Base-by-base conservation (phyloP, 2,113 vertebrate genomes). In the Caretta caretta region DNA sequence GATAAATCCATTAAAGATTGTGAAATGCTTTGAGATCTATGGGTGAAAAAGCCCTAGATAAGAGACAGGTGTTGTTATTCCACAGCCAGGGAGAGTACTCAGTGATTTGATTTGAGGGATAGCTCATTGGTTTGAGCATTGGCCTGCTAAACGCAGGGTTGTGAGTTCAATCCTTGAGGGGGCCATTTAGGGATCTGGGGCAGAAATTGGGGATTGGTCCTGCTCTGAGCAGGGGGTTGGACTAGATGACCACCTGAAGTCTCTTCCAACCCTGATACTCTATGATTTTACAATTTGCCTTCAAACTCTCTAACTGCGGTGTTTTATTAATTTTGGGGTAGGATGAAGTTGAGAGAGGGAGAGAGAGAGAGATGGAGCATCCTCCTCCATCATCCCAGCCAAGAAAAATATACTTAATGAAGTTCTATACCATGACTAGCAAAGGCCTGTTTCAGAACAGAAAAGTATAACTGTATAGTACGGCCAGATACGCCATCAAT, bases 391-490 rank as follows among this genome's bases (percentile, higher is more conserved):
- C 76, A 50, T 31, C 27, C 9, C 49, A 92, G 96, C 90, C 93
- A 96, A 95, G 92, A 95, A 96, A 94, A 97, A 95, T 75, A 92
- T 4, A 85, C 46, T 84, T 94, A 93, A 94, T 92, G 83, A 94
- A 95, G 90, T 95, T 92, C 89, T 51, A 56, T 89, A 84, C 90
- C 46, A 75, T 91, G 76, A 88, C 65, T 65, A 93, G 92, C 80
- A 96, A 95, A 95, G 94, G 56, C 50, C 42, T 69, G 24, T 90
- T 95, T 94, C 86, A 95, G 83, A 16, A 93, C 35, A 86, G 85
- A 76, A 80, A 90, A 89, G n/a, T 57, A 90, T 29, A 95, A 51
- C 50, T 1, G 4, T 72, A 50, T 9, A 11, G 62, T 89, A 35
- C 83, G 42, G 56, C 80, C 84, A 42, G 83, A 92, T 19, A 83